Percentiles rank a stretch among this genome's conserved stretches.
These are phyloP conservation scores for Orthonevra nobilis DNA, from an alignment of 2,888 invertebrate genomes.

Conservation along the genomic window DNA sequence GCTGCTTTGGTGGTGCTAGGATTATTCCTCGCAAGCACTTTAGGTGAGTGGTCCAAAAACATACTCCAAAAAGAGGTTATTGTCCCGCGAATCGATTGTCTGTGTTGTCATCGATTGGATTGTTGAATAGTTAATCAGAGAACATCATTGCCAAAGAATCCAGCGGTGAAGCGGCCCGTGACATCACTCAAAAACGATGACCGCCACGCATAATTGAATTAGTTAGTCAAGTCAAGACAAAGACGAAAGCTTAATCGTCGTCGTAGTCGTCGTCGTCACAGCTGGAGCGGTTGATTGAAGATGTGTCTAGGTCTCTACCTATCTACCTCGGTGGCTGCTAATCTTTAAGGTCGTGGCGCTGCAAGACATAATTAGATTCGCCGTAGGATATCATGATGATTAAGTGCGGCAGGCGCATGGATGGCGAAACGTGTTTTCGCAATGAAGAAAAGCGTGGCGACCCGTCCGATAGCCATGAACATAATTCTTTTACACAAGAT, in stretches of 20 bases:
- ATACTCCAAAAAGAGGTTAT: conserved; percentile 27
- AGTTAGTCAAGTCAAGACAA: conserved; percentile 30
- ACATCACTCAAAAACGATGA: too few species aligned
- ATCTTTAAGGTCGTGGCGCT: conserved; percentile 4
- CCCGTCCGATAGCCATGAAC: conserved; percentile 11
- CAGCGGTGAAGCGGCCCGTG: too few species aligned
- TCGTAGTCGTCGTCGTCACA: too few species aligned
- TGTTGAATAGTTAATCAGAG: not conserved
- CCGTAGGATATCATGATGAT: conserved; percentile 48
- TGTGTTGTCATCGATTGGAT: too few species aligned
- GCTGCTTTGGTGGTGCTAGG: conserved; percentile 23
- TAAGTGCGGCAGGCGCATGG: conserved; percentile 5
- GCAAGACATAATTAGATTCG: conserved; percentile 30
- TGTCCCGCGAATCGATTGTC: conserved; percentile 28
- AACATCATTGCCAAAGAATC: too few species aligned
- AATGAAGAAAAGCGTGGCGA: conserved; percentile 17
- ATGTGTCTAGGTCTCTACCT: conserved; percentile 6
- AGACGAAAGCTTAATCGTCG: too few species aligned
- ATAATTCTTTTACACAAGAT: conserved; percentile 40
- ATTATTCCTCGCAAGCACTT: conserved; percentile 36
- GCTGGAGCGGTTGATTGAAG: too few species aligned
- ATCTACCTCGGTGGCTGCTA: conserved; percentile 11
- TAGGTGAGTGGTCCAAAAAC: conserved; percentile 60
- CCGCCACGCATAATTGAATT: not conserved
- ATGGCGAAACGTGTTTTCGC: conserved; percentile 28